Evolutionary conservation across 2,888 invertebrate genomes (phyloP).

Genomic region (Nephrocerus scutellatus): DNA sequence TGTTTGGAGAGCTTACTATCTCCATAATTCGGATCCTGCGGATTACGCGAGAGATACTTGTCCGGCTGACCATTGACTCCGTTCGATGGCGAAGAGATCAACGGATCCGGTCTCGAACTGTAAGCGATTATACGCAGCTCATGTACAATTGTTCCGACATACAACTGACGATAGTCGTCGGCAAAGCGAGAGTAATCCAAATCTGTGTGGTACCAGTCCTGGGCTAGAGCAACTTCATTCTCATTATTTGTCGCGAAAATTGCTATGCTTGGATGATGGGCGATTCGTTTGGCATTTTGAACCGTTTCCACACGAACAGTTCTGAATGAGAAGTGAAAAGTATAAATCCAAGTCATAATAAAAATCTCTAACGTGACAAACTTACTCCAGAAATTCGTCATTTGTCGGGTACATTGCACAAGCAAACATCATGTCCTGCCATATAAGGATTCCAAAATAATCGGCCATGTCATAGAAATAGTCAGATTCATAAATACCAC

Average conservation of each 20-base stretch:
- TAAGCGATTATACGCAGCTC: conserved; percentile 50
- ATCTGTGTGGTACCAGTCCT: conserved; percentile 67
- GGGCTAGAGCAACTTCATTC: conserved; percentile 81
- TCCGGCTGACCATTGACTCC: conserved; percentile 66
- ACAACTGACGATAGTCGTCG: conserved; percentile 74
- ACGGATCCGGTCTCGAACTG: conserved; percentile 40
- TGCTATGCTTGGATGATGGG: conserved; percentile 79
- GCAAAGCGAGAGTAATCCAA: conserved; percentile 54
- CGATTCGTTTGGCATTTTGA: conserved; percentile 74
- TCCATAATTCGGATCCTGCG: conserved; percentile 73
- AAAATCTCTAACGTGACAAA: no score
- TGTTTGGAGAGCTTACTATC: conserved; percentile 56
- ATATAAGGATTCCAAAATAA: conserved; percentile 82
- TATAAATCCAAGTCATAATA: not conserved
- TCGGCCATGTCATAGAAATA: conserved; percentile 84
- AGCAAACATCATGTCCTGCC: conserved; percentile 98
- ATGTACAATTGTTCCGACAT: conserved; percentile 66
- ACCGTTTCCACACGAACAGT: conserved; percentile 68
- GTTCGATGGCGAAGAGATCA: conserved; percentile 90
- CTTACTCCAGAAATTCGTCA: conserved; percentile 59
- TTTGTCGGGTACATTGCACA: conserved; percentile 88
- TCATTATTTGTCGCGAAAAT: conserved; percentile 97
- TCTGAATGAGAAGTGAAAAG: conserved; percentile 37
- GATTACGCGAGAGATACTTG: conserved; percentile 70
- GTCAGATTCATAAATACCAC: conserved; percentile 91